Base-by-base conservation (phyloP, 2,113 vertebrate species). In the Perognathus longimembris region DNA sequence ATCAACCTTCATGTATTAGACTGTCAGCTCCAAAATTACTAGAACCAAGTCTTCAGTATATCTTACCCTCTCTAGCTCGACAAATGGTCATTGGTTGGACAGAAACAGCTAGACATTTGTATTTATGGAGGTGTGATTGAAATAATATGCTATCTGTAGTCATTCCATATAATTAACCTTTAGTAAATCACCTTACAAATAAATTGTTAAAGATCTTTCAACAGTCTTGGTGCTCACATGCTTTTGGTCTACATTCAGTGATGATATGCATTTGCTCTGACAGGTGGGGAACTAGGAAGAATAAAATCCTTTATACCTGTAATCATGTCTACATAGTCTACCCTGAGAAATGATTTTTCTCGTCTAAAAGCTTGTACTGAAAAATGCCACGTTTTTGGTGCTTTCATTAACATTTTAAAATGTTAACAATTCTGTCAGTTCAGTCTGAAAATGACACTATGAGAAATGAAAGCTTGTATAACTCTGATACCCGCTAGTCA, bases 321-420 rank as follows among this genome's bases (percentile, higher is more conserved):
- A 89, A 91, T 91, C 86, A 95, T 1, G 21, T 45, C 70, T 61
- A n/a, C 89, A 32, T 90, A 71, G 79, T 71, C 85, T 93, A 85
- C 54, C 93, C 73, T 22, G 45, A 94, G 90, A 89, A 91, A 91
- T 94, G 21, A 85, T 91, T 93, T 92, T 92, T 75, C 66, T 82
- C 67, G 10, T 85, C 59, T 92, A 79, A 82, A 95, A 93, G 89
- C 38, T 38, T 21, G 42, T 34, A 69, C 63, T 92, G 88, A 81
- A 95, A 64, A 96, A 95, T 90, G 90, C 74, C 88, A 82, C 85
- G 86, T 92, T 95, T 95, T 87, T 38, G 92, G 94, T 28, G 85
- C 93, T 92, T 96, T 93, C 89, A 92, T 96, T 92, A 96, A 88
- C 95, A 95, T 97, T 92, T 96, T 50, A 79, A 91, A 92, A 94